Evolutionary conservation across 2,797 vertebrate species (phyloP).

Genomic region (Liasis olivaceus): DNA sequence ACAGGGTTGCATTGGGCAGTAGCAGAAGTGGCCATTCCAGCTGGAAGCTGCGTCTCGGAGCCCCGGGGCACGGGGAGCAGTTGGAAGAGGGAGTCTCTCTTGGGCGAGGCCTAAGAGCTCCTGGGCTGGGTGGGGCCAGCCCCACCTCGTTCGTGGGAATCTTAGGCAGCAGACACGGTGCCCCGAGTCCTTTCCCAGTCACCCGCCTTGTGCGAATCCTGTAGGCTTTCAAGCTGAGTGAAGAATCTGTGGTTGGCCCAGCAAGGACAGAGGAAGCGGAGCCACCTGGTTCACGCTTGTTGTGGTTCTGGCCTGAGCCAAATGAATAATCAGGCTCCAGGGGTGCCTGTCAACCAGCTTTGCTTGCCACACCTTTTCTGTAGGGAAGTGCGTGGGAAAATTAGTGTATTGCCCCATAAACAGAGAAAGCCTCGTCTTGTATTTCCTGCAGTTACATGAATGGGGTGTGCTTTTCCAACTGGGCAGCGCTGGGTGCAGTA

Average conservation of each 20-base stretch:
- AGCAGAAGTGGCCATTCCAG: too few relatives aligned
- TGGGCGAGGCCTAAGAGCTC: too few relatives aligned
- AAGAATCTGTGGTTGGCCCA: background rate
- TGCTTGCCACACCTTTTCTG: background rate
- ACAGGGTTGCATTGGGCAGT: too few relatives aligned
- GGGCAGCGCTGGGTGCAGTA: background rate
- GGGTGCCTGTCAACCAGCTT: background rate
- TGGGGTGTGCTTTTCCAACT: background rate
- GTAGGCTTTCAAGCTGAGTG: background rate
- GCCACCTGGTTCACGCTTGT: background rate
- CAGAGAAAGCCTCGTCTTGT: background rate
- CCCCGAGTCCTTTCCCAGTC: background rate
- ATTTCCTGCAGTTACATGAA: background rate
- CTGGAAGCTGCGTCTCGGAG: background rate
- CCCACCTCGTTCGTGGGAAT: background rate
- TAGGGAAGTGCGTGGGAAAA: conserved; percentile 1
- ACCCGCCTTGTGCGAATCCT: background rate
- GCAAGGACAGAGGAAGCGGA: background rate
- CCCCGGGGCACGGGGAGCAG: too few relatives aligned
- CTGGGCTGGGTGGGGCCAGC: background rate
- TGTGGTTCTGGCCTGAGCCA: background rate
- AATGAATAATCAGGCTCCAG: background rate
- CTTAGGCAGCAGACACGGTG: background rate
- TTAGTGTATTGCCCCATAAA: background rate
- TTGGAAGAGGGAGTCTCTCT: background rate